Percentiles rank a stretch among this genome's conserved stretches.
Conservation (phyloP, 2,888 invertebrate species). For the Diachrysia chrysitis region DNA sequence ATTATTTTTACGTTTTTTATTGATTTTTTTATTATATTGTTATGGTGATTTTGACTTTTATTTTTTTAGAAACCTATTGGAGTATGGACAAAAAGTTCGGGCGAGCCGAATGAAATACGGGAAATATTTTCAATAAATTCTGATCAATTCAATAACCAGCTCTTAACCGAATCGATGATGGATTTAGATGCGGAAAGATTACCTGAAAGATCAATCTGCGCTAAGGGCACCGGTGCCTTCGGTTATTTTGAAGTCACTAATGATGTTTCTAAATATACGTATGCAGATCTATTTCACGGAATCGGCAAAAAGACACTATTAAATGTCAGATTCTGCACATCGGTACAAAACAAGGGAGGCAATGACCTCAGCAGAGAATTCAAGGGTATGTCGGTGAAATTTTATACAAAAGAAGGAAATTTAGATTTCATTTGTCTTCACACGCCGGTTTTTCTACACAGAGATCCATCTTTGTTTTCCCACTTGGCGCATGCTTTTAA, state of each 20-base stretch:
- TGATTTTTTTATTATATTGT: no score
- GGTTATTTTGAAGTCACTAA: slow-evolving; percentile 95
- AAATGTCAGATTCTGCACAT: slow-evolving; percentile 88
- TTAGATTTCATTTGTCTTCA: slow-evolving; percentile 79
- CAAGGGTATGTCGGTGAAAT: slow-evolving; percentile 82
- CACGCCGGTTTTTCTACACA: slow-evolving; percentile 87
- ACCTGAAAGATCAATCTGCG: no score
- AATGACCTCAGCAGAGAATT: slow-evolving; percentile 80
- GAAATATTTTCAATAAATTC: no score
- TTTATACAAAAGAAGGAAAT: slow-evolving; percentile 71
- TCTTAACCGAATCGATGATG: no score
- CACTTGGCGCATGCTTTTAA: slow-evolving; percentile 86
- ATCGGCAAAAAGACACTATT: slow-evolving; percentile 90
- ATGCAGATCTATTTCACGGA: slow-evolving; percentile 89
- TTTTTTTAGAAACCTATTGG: no score
- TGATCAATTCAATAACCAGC: no score
- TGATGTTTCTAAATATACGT: slow-evolving; percentile 91
- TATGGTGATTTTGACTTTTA: no score
- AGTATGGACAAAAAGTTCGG: no score
- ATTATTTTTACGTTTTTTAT: no score
- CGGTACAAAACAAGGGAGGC: slow-evolving; percentile 90
- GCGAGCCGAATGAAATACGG: no score
- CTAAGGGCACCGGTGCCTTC: slow-evolving; percentile 94
- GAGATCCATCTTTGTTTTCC: slow-evolving; percentile 88
- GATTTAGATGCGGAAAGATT: no score